Base-by-base conservation (phyloP, 2,888 invertebrate species). In the Chironomus riparius region DNA sequence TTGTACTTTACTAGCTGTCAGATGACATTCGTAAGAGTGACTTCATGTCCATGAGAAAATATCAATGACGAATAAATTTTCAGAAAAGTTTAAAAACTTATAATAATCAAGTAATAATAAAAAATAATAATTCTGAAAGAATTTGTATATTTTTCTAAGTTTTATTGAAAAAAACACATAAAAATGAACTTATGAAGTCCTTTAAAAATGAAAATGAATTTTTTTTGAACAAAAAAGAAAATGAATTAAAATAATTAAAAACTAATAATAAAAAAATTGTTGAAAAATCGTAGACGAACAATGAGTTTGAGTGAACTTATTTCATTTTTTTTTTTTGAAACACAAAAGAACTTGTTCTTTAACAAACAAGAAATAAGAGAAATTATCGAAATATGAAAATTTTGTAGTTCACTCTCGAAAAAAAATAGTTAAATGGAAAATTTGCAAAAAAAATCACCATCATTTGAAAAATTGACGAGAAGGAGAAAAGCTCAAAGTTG, bases 121-220 rank as follows among this genome's bases (percentile, higher is more conserved):
- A 56, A 56, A 56, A 18, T 56, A 56, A 56, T 56, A 18, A 70
- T 70, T 70, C 70, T 70, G 18, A 50, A 70, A 70, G 70, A 70
- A 70, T 68, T 70, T 70, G 70, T 70, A 70, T 70, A 70, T 70
- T 70, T 70, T 70, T 70, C 70, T 70, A 70, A 70, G 50, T 70
- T 70, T 70, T 70, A 50, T 70, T 70, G 15, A 50, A 21, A 70
- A 69, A n/a, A 47, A 47, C 18, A 69, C 70, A 50, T 70, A 50
- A 50, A 47, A n/a, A 70, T 24, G 70, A 65, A 65, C 65, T 24
- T 21, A 65, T 65, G 65, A 65, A 65, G 13, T 24, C 13, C 10
- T 22, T 21, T 13, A 65, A 56, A 56, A 56, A 15, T 56, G 56
- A 15, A 56, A 56, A 15, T 18, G n/a, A 18, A 56, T 12, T 56